Percentiles rank a stretch among this genome's conserved stretches.
phyloP scores from a whole-genome alignment of 2,113 vertebrate genomes.

The Sminthopsis crassicaudata region DNA sequence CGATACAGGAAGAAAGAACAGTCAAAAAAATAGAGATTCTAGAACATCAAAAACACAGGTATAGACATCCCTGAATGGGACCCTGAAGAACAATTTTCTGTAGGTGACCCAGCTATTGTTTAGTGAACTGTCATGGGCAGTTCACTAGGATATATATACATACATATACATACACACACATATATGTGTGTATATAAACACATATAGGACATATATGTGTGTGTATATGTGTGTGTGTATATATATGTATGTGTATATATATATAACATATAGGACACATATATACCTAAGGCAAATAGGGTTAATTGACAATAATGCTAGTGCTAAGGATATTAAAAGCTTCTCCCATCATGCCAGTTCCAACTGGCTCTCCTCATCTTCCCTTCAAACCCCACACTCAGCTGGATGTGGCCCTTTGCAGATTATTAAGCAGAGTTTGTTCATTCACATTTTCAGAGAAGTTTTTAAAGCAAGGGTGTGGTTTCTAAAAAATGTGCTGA shows the following conservation, averaged over 20 bases:
- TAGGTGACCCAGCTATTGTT: not conserved
- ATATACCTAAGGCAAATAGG: not conserved
- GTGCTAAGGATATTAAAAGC: slow-evolving; percentile 11
- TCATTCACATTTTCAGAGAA: slow-evolving; percentile 77
- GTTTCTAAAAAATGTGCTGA: slow-evolving; percentile 86
- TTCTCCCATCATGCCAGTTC: slow-evolving; percentile 33
- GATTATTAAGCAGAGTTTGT: slow-evolving; percentile 82
- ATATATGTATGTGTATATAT: no score
- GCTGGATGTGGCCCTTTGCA: slow-evolving; percentile 80
- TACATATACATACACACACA: no score
- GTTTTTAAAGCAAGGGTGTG: slow-evolving; percentile 69
- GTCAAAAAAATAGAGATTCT: not conserved
- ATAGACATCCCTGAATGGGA: not conserved
- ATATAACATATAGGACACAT: no score
- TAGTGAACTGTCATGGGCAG: not conserved
- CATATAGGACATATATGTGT: no score
- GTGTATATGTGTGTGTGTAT: no score
- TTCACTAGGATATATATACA: no score
- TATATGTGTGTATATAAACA: no score
- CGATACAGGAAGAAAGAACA: no score
- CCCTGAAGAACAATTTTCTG: not conserved
- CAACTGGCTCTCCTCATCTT: slow-evolving; percentile 45
- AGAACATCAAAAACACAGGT: not conserved
- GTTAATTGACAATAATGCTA: not conserved
- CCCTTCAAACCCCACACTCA: slow-evolving; percentile 45